Conservation (phyloP, 1,140 invertebrate genomes). For the Drosophila pseudoobscura region DNA sequence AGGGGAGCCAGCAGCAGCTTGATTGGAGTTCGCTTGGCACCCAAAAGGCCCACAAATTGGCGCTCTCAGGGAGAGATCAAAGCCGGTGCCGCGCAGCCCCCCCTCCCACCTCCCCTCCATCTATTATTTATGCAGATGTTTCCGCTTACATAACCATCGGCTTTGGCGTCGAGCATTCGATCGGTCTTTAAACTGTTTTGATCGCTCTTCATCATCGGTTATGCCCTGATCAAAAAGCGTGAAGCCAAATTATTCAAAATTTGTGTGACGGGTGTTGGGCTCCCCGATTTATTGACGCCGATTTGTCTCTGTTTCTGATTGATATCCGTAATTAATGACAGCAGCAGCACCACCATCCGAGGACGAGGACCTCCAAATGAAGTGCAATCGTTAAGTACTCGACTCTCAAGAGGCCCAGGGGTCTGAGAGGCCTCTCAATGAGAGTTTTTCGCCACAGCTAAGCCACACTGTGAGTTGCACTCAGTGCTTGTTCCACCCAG, state of each 20-base stretch:
- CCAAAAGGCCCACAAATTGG: conserved; percentile 40
- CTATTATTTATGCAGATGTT: conserved; percentile 51
- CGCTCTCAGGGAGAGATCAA: conserved; percentile 40
- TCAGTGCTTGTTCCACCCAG: background rate
- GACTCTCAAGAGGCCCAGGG: background rate
- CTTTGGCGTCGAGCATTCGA: conserved; percentile 18
- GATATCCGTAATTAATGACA: conserved; percentile 43
- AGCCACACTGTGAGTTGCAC: no score
- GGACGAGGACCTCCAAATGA: conserved; percentile 8
- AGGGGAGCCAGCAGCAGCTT: conserved; percentile 34
- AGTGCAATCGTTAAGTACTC: conserved; percentile 23
- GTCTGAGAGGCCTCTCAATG: no score
- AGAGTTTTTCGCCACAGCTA: background rate
- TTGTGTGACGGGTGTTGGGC: conserved; percentile 21
- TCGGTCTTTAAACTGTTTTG: conserved; percentile 57
- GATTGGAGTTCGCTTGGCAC: conserved; percentile 51
- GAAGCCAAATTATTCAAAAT: conserved; percentile 51
- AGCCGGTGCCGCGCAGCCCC: conserved; percentile 34
- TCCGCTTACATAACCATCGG: conserved; percentile 34
- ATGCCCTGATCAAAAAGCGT: conserved; percentile 47
- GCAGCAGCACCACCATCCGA: background rate
- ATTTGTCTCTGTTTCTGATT: conserved; percentile 43
- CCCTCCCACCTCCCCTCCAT: no score
- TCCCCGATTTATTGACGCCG: conserved; percentile 34
- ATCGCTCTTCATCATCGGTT: conserved; percentile 44